Conservation (phyloP, 2,888 invertebrate genomes). For the Euzetes globulus region DNA sequence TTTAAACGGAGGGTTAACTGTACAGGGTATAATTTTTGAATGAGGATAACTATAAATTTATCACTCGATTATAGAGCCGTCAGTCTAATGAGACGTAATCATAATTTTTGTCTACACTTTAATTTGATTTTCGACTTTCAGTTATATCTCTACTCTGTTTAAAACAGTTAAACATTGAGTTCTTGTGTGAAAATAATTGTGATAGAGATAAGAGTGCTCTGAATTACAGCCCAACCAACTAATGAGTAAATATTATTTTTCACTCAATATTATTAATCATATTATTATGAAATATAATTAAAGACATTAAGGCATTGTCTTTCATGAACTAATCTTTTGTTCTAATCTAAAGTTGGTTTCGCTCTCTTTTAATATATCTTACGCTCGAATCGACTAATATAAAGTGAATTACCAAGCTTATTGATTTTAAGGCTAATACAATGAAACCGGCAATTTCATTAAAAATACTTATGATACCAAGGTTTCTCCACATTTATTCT, state of each 20-base stretch:
- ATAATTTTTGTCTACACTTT: background rate
- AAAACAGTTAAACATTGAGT: background rate
- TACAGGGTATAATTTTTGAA: no score
- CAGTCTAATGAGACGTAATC: background rate
- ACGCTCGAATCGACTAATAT: background rate
- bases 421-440: no score
- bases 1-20: no score
- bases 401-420: no score
- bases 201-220: background rate
- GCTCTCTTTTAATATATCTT: background rate
- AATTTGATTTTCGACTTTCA: background rate
- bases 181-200: background rate
- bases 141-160: background rate
- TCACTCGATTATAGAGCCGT: background rate
- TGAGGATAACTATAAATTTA: no score
- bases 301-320: background rate
- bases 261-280: background rate
- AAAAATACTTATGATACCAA: no score
- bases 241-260: background rate
- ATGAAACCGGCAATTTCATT: no score
- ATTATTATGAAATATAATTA: conserved; percentile 2
- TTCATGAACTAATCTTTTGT: background rate
- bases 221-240: background rate
- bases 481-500: no score
- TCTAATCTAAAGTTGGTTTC: background rate